Conservation (phyloP, 2,797 vertebrate genomes). For the Dallia pectoralis region DNA sequence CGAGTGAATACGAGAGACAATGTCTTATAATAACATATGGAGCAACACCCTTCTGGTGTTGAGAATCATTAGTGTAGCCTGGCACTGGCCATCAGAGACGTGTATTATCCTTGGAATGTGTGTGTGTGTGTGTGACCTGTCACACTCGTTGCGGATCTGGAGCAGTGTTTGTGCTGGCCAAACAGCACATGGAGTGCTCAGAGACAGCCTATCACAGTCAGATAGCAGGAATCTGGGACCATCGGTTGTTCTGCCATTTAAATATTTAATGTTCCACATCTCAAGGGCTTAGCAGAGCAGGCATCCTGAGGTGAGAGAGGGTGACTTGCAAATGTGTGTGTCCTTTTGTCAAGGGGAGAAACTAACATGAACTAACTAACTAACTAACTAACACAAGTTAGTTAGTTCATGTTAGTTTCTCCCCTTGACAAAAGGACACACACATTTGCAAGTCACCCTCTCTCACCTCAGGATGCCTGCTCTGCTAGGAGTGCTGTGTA, state of each 20-base stretch:
- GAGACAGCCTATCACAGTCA: conserved; percentile 69
- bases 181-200: conserved; percentile 69
- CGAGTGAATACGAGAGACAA: neutral
- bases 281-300: conserved; percentile 38
- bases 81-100: conserved; percentile 2
- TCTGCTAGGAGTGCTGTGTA: conserved; percentile 21
- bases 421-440: conserved; percentile 24
- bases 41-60: neutral
- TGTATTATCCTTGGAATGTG: neutral
- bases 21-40: conserved; percentile 1
- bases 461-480: conserved; percentile 44
- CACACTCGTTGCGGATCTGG: neutral
- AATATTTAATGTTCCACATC: conserved; percentile 69
- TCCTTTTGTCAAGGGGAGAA: conserved; percentile 29
- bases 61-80: neutral
- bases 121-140: neutral
- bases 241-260: conserved; percentile 5
- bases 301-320: conserved; percentile 43
- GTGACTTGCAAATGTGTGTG: conserved; percentile 22
- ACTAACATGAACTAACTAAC: conserved; percentile 31
- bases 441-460: conserved; percentile 24
- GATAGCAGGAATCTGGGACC: conserved; percentile 58
- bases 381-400: conserved; percentile 33
- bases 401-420: conserved; percentile 32
- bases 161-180: conserved; percentile 75